Evolutionary conservation across 2,113 vertebrate genomes (phyloP), one percentile per base, ranked within the genome.

Genomic region (Ivindomyrus marchei): DNA sequence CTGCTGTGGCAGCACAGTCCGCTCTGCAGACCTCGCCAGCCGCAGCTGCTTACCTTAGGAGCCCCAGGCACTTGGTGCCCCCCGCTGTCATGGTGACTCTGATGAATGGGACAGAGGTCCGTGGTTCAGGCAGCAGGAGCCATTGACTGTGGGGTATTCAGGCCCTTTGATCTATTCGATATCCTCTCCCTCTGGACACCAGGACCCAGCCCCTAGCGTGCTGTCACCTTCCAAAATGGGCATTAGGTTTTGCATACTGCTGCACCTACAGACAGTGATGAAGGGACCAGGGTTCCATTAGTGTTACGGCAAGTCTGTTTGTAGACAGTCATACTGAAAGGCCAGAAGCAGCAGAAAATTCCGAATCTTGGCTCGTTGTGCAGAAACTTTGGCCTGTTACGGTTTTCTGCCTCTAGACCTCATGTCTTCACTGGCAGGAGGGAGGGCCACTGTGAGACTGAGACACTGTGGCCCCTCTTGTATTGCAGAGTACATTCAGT

Each of bases 401-500:
- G 5, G 31, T 17, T 42, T 39, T 36, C 17, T 31, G n/a, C 62
- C 62, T 13, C 27, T 70, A 31, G n/a, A 42, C 15, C 4, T n/a
- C 11, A 15, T 27, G 47, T 19, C 13, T 53, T 52, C 36, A 27
- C 19, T 6, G 50, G 85, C 15, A 4, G 17, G 6, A 8, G 46
- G 50, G 6, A 39, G 27, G 15, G n/a, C 24, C n/a, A 86, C 45
- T 46, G 45, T 46, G 45, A 46, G 1, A 45, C 0, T 62, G 21
- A 19, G 17, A 89, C 91, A 19, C 19, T 90, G 24, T 47, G 24
- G 4, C 27, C 90, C 77, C 83, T 10, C 92, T 45, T 85, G 45
- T 19, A 42, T 47, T 85, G 9, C 92, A 99, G 98, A 99, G 86
- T 98, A 96, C 27, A 96, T 99, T 93, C 96, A 93, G 90, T 99